A percentile compares a stretch with the other conserved stretches of the same genome.
These are phyloP conservation scores for Synergus itoensis DNA, from an alignment of 2,888 invertebrate species.

Conservation along the genomic window DNA sequence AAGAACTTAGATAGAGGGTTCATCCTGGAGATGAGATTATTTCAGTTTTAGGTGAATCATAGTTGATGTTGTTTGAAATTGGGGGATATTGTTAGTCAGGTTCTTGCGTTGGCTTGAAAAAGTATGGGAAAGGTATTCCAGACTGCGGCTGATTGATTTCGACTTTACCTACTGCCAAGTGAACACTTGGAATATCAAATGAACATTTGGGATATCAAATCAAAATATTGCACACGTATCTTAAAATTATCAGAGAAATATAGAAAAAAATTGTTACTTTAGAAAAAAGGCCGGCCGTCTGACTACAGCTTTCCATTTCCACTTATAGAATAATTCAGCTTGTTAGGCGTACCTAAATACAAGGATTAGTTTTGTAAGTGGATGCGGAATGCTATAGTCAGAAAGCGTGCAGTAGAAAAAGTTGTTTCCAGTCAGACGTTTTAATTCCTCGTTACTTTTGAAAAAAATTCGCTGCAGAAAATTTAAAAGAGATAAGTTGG, in stretches of 20 bases:
- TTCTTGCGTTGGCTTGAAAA: slow-evolving; percentile 41
- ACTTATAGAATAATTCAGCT: not conserved
- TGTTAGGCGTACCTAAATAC: not conserved
- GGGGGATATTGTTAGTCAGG: slow-evolving; percentile 32
- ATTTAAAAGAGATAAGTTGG: no score
- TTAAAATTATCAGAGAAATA: not conserved
- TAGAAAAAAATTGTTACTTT: not conserved
- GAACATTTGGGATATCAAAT: not conserved
- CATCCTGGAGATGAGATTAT: slow-evolving; percentile 42
- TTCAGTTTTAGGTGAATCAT: slow-evolving; percentile 31
- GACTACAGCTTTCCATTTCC: not conserved
- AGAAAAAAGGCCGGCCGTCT: not conserved
- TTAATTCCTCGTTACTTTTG: not conserved
- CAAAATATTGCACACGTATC: no score
- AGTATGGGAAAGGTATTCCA: slow-evolving; percentile 1
- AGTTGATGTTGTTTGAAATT: not conserved
- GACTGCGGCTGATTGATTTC: not conserved
- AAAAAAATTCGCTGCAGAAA: not conserved
- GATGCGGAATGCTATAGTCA: not conserved
- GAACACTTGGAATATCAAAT: not conserved
- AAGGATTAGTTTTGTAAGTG: not conserved
- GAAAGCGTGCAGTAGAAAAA: not conserved
- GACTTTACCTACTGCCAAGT: not conserved
- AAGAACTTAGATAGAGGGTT: slow-evolving; percentile 42
- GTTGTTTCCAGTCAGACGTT: not conserved